Evolutionary conservation across 2,888 invertebrate species (phyloP).

Genomic region (Tetropium fuscum): DNA sequence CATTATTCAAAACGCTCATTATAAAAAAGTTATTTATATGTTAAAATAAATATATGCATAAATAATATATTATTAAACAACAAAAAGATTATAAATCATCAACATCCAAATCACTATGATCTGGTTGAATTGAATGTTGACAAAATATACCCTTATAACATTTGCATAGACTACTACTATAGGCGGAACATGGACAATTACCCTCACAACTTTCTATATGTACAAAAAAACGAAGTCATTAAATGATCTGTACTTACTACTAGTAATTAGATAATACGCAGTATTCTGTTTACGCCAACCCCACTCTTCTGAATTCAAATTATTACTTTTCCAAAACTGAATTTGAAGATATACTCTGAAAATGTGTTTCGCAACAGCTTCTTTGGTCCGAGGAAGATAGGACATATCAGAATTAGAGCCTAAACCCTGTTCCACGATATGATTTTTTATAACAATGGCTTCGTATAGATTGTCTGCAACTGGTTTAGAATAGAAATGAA

Average conservation of each 20-base stretch:
- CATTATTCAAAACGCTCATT: too few species aligned
- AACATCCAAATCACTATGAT: background rate
- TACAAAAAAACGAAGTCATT: background rate
- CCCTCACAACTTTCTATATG: background rate
- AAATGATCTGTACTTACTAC: background rate
- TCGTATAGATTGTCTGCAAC: background rate
- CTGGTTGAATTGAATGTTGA: background rate
- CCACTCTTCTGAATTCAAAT: background rate
- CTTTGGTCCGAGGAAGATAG: background rate
- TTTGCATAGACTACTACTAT: background rate
- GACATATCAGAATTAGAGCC: background rate
- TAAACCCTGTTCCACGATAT: background rate
- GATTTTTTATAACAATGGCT: background rate
- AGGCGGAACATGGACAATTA: background rate
- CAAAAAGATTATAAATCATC: background rate
- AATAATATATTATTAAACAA: constrained; percentile 3
- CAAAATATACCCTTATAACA: background rate
- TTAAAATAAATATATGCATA: constrained; percentile 2
- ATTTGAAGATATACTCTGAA: background rate
- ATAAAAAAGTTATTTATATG: constrained; percentile 1
- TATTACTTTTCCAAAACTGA: background rate
- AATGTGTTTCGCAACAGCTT: background rate
- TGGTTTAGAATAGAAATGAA: too few species aligned
- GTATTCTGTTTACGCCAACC: background rate
- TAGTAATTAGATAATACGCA: background rate